These are phyloP conservation scores for Poecilia picta DNA, from an alignment of 2,797 vertebrate genomes.

Conservation along the genomic window DNA sequence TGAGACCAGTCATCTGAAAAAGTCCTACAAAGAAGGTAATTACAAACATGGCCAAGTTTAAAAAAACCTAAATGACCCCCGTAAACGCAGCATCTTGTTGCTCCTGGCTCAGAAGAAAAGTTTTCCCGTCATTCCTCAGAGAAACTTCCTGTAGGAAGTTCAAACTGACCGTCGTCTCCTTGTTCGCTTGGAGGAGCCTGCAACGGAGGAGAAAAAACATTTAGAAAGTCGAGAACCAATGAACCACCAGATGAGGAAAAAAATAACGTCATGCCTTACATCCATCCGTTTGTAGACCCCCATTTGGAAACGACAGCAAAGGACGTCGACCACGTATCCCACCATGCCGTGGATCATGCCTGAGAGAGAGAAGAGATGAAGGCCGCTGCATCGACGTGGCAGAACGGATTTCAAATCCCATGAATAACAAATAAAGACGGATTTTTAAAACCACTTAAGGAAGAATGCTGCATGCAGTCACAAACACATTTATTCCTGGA, in stretches of 20 bases:
- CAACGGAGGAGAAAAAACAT: slow-evolving; percentile 13
- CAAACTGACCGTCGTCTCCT: slow-evolving; percentile 20
- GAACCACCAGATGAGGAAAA: neutral
- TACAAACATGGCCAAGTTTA: slow-evolving; percentile 9
- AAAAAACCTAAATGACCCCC: slow-evolving; percentile 12
- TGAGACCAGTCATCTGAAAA: slow-evolving; percentile 9
- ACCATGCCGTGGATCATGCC: slow-evolving; percentile 93
- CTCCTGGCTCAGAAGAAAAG: slow-evolving; percentile 13
- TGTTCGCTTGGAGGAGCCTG: slow-evolving; percentile 31
- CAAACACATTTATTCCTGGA: neutral
- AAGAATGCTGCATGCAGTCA: neutral
- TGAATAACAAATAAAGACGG: slow-evolving; percentile 12
- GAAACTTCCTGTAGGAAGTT: slow-evolving; percentile 31
- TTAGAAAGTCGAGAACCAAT: neutral
- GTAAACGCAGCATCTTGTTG: slow-evolving; percentile 50
- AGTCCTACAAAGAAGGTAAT: slow-evolving; percentile 2
- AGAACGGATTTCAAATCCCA: slow-evolving; percentile 3
- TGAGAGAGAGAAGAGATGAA: slow-evolving; percentile 54
- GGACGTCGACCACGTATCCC: slow-evolving; percentile 90
- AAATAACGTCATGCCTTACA: slow-evolving; percentile 52
- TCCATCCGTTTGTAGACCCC: slow-evolving; percentile 83
- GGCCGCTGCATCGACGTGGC: slow-evolving; percentile 1
- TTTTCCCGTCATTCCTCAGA: slow-evolving; percentile 11
- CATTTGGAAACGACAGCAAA: slow-evolving; percentile 94
- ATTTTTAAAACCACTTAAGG: neutral